phyloP scores from a whole-genome alignment of 2,888 invertebrate species.

The Orchesellides sinensis region DNA sequence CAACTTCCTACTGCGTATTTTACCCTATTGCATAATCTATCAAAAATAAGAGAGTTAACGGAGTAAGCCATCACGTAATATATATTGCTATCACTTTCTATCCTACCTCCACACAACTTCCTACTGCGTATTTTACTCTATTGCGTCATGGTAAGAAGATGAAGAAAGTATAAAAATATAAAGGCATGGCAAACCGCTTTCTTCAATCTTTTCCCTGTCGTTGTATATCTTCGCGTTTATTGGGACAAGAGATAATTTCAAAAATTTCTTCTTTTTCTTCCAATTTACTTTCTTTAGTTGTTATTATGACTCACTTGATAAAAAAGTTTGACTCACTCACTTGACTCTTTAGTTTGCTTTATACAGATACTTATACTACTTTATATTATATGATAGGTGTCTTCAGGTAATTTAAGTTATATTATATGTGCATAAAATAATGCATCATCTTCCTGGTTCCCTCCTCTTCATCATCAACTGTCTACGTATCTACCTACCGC shows the following conservation, averaged over 20 bases:
- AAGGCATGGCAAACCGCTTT: slow-evolving; percentile 38
- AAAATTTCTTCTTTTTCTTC: slow-evolving; percentile 32
- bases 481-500: no score
- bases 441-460: no score
- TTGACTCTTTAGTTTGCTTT: neutral
- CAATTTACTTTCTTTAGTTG: slow-evolving; percentile 27
- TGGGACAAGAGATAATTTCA: slow-evolving; percentile 62
- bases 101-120: no score
- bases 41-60: slow-evolving; percentile 50
- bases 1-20: no score
- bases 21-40: no score
- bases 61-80: slow-evolving; percentile 57
- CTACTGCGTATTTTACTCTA: no score
- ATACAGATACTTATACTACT: no score
- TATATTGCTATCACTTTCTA: slow-evolving; percentile 27
- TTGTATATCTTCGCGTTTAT: slow-evolving; percentile 61
- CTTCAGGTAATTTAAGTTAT: no score
- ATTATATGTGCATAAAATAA: no score
- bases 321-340: slow-evolving; percentile 24
- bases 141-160: no score
- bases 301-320: slow-evolving; percentile 50
- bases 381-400: no score
- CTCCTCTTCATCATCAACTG: no score
- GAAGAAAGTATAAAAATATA: slow-evolving; percentile 45
- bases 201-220: slow-evolving; percentile 59